These are phyloP conservation scores for Asarcornis scutulata DNA, from an alignment of 2,113 vertebrate species.

Conservation along the genomic window DNA sequence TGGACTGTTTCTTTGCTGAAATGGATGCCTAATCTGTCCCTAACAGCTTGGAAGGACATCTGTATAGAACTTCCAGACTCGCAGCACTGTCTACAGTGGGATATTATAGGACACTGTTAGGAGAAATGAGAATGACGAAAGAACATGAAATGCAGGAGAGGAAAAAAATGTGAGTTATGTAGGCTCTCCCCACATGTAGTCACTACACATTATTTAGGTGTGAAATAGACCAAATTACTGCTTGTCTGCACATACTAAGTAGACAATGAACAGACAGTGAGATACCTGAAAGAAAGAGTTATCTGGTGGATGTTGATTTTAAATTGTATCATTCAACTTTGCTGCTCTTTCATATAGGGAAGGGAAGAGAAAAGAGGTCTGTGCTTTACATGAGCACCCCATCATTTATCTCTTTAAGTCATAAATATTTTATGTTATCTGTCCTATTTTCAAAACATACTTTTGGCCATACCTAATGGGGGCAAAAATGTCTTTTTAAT, in stretches of 20 bases:
- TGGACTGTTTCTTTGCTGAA: conserved; percentile 39
- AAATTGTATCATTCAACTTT: background rate
- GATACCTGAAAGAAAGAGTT: background rate
- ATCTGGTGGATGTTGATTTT: background rate
- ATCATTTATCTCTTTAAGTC: background rate
- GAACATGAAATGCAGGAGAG: background rate
- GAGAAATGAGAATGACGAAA: background rate
- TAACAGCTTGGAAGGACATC: background rate
- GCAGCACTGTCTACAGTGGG: background rate
- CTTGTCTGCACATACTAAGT: background rate
- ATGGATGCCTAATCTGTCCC: background rate
- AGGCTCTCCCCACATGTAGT: background rate
- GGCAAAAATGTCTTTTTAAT: background rate
- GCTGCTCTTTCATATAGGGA: background rate
- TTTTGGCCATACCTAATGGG: background rate
- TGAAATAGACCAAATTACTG: background rate
- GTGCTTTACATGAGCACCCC: background rate
- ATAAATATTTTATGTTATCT: background rate
- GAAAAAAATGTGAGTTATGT: background rate
- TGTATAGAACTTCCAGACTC: background rate
- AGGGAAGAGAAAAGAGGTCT: background rate
- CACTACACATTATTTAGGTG: background rate
- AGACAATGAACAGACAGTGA: background rate
- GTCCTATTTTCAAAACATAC: background rate
- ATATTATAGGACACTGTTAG: background rate